phyloP scores from a whole-genome alignment of 2,113 vertebrate species.

The Boulengeromyrus knoepffleri region DNA sequence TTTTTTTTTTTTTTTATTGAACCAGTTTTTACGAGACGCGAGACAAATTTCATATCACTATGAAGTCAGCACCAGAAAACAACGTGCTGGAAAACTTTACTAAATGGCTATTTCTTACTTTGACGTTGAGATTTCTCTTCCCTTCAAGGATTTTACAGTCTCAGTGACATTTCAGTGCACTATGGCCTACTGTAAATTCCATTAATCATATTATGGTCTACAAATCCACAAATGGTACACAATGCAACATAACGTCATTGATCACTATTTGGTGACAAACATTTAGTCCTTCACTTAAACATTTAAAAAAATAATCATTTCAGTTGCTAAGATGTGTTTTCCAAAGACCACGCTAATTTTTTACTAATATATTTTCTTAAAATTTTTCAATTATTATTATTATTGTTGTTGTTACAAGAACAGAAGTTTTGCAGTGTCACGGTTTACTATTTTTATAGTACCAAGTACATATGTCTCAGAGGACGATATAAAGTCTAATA shows the following conservation, averaged over 20 bases:
- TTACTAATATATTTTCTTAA: neutral
- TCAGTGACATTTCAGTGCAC: neutral
- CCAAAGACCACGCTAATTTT: neutral
- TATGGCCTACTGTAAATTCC: neutral
- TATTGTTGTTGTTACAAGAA: neutral
- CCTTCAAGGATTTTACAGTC: neutral
- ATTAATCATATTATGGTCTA: constrained; percentile 2
- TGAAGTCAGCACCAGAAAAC: neutral
- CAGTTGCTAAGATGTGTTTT: neutral
- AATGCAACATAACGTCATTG: constrained; percentile 3
- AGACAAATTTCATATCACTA: neutral
- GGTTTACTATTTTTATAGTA: neutral
- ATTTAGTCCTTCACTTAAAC: neutral
- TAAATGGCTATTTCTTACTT: neutral
- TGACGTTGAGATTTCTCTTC: neutral
- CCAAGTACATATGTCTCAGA: neutral
- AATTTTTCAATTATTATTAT: neutral
- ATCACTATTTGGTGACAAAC: neutral
- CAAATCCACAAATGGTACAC: neutral
- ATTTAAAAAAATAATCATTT: neutral
- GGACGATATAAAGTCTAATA: neutral
- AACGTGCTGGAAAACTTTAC: neutral
- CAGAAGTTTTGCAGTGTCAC: neutral
- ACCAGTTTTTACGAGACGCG: neutral
- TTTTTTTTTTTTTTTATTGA: neutral